Percentiles rank a stretch among this genome's conserved stretches.
phyloP scores from a whole-genome alignment of 2,888 invertebrate species.

The Heliconius sara region DNA sequence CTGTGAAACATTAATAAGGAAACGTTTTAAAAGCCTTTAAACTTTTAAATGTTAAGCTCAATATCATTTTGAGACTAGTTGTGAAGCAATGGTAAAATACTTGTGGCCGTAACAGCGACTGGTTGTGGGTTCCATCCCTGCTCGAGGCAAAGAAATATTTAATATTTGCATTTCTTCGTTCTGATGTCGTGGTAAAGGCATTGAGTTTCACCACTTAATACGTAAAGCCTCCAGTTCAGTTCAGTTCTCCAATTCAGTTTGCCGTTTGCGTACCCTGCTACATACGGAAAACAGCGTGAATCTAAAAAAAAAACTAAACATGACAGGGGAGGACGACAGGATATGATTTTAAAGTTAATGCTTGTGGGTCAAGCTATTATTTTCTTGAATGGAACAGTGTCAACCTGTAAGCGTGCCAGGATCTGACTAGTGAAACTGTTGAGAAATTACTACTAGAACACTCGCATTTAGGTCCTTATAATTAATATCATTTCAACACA shows the following conservation, averaged over 20 bases:
- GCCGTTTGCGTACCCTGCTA: neutral
- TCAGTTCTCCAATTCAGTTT: no score
- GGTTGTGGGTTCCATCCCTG: neutral
- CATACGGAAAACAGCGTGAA: neutral
- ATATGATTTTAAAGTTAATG: no score
- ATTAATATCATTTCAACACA: no score
- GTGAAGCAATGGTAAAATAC: neutral
- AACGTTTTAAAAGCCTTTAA: neutral
- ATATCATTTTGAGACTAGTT: neutral
- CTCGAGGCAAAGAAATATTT: neutral
- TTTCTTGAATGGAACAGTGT: no score
- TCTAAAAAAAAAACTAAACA: neutral
- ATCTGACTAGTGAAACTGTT: no score
- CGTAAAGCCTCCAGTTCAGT: neutral
- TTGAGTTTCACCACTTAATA: neutral
- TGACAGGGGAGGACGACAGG: no score
- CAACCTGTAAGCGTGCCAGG: no score
- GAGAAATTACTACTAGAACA: no score
- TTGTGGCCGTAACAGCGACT: neutral
- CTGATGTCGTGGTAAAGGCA: neutral
- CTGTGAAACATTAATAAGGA: neutral
- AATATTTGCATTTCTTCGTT: neutral
- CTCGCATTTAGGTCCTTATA: no score
- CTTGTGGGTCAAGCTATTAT: no score
- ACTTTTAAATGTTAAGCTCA: no score